Evolutionary conservation across 2,888 invertebrate genomes (phyloP).

Genomic region (Spilosoma lubricipeda): DNA sequence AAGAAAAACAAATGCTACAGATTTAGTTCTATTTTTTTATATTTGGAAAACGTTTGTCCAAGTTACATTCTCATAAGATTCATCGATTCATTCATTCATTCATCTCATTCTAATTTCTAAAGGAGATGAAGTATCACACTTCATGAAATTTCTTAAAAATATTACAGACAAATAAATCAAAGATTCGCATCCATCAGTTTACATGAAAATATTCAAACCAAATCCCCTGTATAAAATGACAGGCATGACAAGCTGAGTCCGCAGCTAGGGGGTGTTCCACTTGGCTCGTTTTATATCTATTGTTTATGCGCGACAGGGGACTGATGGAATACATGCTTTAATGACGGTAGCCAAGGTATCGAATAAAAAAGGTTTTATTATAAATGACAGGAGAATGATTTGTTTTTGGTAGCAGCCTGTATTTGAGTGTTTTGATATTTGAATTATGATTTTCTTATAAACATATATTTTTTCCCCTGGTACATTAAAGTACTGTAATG

Average conservation of each 20-base stretch:
- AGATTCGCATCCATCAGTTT: conserved; percentile 31
- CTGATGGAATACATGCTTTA: conserved; percentile 73
- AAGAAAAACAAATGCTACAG: too few species aligned
- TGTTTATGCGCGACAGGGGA: conserved; percentile 76
- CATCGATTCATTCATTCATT: too few species aligned
- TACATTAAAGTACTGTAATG: not conserved
- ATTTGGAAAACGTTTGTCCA: too few species aligned
- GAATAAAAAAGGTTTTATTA: conserved; percentile 53
- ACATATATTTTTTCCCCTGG: not conserved
- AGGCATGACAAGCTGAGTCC: conserved; percentile 78
- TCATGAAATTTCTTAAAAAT: not conserved
- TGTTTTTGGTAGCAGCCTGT: conserved; percentile 39
- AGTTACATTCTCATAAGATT: too few species aligned
- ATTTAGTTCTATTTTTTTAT: too few species aligned
- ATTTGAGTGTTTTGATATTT: conserved; percentile 10
- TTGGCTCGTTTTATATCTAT: conserved; percentile 83
- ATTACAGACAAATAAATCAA: conserved; percentile 33
- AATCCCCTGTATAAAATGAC: conserved; percentile 72
- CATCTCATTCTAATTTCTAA: too few species aligned
- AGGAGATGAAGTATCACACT: not conserved
- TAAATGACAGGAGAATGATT: conserved; percentile 41
- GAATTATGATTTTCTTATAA: not conserved
- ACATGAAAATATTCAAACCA: conserved; percentile 34
- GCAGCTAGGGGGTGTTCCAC: conserved; percentile 81
- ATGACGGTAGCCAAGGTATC: conserved; percentile 50